Base-by-base conservation (phyloP, 2,888 invertebrate genomes). In the Erebia palarica region DNA sequence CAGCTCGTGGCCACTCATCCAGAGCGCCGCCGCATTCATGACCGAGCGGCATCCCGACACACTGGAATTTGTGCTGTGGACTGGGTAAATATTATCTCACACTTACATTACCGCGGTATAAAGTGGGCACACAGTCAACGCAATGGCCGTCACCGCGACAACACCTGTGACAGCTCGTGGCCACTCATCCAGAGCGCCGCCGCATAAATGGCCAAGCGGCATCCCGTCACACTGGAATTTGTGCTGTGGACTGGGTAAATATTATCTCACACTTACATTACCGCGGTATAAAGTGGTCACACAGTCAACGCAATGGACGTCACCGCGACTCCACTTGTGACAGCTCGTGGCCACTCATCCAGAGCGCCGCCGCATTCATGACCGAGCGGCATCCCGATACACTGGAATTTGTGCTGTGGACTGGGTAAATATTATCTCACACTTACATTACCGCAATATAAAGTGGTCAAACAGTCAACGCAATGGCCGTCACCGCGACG, bases 11-110 rank as follows among this genome's bases (percentile, higher is more conserved):
- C 94, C 96, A 78, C 95, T 98, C 83, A 96, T 98, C 84, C 96
- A 97, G 85, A 97, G 97, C 76, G 98, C 98, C 14, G 96, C 97
- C 65, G 94, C 95, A 80, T 96, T 97, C 79, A 98, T 98, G 98
- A 96, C 96, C 82, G 95, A 95, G 76, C 95, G 96, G 80, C 96
- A 97, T 81, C 96, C 96, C 60, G 96, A 97, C 85, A 97, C 96
- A 80, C 95, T 98, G 75, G 98, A 98, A 88, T 98, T 98, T 85
- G 97, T 98, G 55, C 94, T 98, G 11, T 98, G 98, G 98, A 98
- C 98, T 59, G 98, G 98, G 98, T 98, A 92, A 95, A 64, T 60
- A 95, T 57, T 65, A 18, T 51, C n/a, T 47, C 11, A n/a, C 13
- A 53, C n/a, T 53, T 8, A 7, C n/a, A 14, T 1, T 2, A 82